Evolutionary conservation across 2,113 vertebrate genomes (phyloP), one percentile per base, ranked within the genome.

Genomic region (Hyperoodon ampullatus): DNA sequence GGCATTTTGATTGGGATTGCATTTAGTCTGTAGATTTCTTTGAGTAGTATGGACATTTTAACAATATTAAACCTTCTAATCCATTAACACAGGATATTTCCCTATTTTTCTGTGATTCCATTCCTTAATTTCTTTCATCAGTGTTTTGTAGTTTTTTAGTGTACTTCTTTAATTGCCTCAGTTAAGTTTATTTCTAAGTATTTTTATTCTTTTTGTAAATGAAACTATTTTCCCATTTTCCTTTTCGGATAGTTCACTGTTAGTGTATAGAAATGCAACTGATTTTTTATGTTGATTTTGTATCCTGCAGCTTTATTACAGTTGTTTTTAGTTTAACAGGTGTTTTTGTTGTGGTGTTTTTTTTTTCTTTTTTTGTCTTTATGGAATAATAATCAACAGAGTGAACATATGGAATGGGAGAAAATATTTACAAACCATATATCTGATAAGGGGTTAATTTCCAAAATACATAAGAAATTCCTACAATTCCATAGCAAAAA

Each of bases 121-220:
- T 61, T 21, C 23, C 28, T 82, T 75, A 86, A 74, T 75, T 85
- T 92, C 23, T 61, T 83, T 68, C 35, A 88, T n/a, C 84, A 44
- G 0, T 35, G 7, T 80, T 42, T 70, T 50, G 14, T 71, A 60
- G 23, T 18, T 77, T 77, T 86, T 78, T 44, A 61, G 50, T 39
- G 5, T 61, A 55, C 21, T 24, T 91, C 53, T 58, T 83, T 72
- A 0, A 3, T 82, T 23, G 85, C 9, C 16, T 78, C 78, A 80
- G 44, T 68, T n/a, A 55, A 89, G 23, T 71, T 50, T 83, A 91
- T 33, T 55, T 11, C 15, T 72, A 68, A n/a, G 19, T 28, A 68
- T 95, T 58, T 77, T 90, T 74, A 68, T 89, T 33, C 24, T 66
- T 61, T 88, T 96, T 84, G 8, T 80, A 80, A 85, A 77, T 21